These are phyloP conservation scores for Gastrophysa polygoni DNA, from an alignment of 2,888 invertebrate species.

Conservation along the genomic window DNA sequence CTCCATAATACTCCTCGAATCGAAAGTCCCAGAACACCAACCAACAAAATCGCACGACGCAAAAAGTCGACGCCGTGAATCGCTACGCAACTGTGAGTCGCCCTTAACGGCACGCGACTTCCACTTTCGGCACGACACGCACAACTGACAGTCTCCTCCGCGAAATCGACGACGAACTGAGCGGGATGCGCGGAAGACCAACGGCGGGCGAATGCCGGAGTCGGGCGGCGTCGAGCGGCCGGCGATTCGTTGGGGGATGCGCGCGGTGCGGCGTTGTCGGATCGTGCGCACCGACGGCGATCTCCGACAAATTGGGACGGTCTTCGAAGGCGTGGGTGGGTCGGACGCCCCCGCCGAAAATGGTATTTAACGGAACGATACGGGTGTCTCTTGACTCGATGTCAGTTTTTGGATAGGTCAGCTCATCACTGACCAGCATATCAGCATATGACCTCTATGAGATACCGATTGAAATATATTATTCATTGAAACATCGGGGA, in stretches of 20 bases:
- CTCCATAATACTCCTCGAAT: conserved; percentile 33
- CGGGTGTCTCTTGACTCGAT: too few relatives aligned
- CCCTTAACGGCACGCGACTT: not conserved
- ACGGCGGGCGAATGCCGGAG: conserved; percentile 6
- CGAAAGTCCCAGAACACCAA: not conserved
- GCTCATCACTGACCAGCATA: too few relatives aligned
- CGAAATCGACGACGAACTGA: too few relatives aligned
- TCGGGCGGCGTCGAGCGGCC: not conserved
- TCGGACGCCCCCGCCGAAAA: too few relatives aligned
- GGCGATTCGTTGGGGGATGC: conserved; percentile 14
- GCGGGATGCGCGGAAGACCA: conserved; percentile 25
- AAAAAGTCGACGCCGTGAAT: not conserved
- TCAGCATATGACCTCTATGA: too few relatives aligned
- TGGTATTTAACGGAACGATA: too few relatives aligned
- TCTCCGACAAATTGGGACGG: not conserved
- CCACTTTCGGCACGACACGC: not conserved
- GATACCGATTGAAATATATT: too few relatives aligned
- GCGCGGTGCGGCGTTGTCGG: conserved; percentile 14
- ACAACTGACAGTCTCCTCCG: not conserved
- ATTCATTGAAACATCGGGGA: too few relatives aligned
- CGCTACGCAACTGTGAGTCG: not conserved
- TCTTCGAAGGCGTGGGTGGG: too few relatives aligned
- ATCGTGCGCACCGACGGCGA: conserved; percentile 7
- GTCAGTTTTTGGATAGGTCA: too few relatives aligned
- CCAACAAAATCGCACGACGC: conserved; percentile 1